Evolutionary conservation across 2,888 invertebrate species (phyloP).

Genomic region (Danaus chrysippus): DNA sequence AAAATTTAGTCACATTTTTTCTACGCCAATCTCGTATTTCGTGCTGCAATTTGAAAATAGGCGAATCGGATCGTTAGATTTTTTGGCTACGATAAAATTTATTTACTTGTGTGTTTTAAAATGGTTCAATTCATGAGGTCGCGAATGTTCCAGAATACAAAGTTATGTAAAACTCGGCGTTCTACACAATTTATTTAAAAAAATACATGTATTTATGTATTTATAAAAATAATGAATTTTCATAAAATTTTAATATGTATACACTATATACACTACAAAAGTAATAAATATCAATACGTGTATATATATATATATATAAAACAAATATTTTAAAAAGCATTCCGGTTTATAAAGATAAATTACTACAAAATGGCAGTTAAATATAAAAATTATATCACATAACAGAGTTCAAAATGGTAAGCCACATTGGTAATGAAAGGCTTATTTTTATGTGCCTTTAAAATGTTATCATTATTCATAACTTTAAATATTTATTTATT

Average conservation of each 20-base stretch:
- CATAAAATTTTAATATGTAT: neutral
- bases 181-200: neutral
- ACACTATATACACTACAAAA: too few species aligned
- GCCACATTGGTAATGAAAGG: too few species aligned
- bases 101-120: slow-evolving; percentile 21
- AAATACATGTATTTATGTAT: neutral
- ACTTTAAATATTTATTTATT: too few species aligned
- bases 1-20: slow-evolving; percentile 28
- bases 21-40: slow-evolving; percentile 26
- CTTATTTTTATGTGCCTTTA: too few species aligned
- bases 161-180: neutral
- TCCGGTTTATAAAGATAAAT: too few species aligned
- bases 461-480: too few species aligned
- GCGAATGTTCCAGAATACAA: neutral
- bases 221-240: neutral
- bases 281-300: too few species aligned
- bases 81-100: slow-evolving; percentile 27
- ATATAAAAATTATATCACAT: too few species aligned
- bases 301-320: too few species aligned
- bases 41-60: slow-evolving; percentile 22
- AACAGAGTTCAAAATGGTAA: too few species aligned
- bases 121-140: slow-evolving; percentile 12
- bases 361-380: too few species aligned
- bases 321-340: too few species aligned
- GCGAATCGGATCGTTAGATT: slow-evolving; percentile 23